phyloP scores from a whole-genome alignment of 1,140 invertebrate genomes.

The Galendromus occidentalis region DNA sequence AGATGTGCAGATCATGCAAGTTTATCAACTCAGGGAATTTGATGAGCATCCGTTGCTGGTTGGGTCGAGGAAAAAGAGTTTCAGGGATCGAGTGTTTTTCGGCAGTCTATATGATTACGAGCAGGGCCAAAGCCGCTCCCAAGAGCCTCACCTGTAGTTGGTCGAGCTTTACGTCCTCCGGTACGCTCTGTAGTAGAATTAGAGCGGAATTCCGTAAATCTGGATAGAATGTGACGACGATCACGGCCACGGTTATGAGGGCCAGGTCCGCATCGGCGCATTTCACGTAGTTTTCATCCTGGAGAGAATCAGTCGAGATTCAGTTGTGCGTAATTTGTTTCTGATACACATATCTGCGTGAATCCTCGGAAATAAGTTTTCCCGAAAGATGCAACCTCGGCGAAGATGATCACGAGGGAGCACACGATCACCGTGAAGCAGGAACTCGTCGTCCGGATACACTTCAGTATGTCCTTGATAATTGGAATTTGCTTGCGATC shows the following conservation, averaged over 20 bases:
- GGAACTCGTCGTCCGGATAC: not conserved
- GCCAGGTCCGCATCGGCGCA: constrained; percentile 16
- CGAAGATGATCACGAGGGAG: constrained; percentile 51
- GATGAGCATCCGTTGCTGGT: constrained; percentile 14
- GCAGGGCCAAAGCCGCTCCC: constrained; percentile 28
- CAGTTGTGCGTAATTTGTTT: too few relatives aligned
- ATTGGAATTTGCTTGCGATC: not conserved
- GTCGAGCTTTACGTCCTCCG: constrained; percentile 58
- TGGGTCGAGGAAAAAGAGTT: not conserved
- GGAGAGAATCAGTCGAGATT: too few relatives aligned
- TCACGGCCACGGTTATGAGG: constrained; percentile 33
- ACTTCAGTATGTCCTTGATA: not conserved
- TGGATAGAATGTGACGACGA: constrained; percentile 45
- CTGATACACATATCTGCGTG: too few relatives aligned
- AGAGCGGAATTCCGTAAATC: constrained; percentile 58
- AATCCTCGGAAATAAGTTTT: too few relatives aligned
- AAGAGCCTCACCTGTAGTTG: constrained; percentile 55
- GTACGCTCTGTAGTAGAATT: constrained; percentile 58
- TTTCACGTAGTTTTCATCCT: not conserved
- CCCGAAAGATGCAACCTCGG: too few relatives aligned
- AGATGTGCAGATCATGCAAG: constrained; percentile 83
- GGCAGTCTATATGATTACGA: not conserved
- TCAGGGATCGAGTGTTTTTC: not conserved
- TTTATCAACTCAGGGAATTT: constrained; percentile 62
- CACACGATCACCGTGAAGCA: constrained; percentile 61